Conservation (phyloP, 1,140 invertebrate species). For the Monomorium pharaonis region DNA sequence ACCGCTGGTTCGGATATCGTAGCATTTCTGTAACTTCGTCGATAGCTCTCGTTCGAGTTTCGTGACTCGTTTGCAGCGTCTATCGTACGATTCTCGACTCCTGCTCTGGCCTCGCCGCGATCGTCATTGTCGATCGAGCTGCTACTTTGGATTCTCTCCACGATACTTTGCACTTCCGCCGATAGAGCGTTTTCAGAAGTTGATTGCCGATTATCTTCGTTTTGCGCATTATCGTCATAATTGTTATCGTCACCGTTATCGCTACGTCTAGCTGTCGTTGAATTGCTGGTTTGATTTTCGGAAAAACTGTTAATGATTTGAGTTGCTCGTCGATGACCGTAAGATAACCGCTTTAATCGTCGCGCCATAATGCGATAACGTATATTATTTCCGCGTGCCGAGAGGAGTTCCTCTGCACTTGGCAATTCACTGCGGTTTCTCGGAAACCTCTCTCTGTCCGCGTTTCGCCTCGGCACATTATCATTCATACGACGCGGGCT, state of each 20-base stretch:
- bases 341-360: conserved; percentile 47
- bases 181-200: conserved; percentile 59
- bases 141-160: conserved; percentile 72
- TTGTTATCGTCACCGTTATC: background rate
- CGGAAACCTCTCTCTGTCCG: background rate
- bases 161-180: conserved; percentile 75
- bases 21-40: conserved; percentile 11
- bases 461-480: background rate
- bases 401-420: conserved; percentile 44
- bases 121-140: conserved; percentile 57
- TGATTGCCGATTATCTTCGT: conserved; percentile 41
- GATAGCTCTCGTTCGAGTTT: conserved; percentile 1
- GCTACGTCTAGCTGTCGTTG: background rate
- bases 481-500: background rate
- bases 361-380: conserved; percentile 35
- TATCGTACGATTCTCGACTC: conserved; percentile 2
- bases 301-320: background rate
- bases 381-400: conserved; percentile 19
- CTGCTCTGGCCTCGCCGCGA: conserved; percentile 10
- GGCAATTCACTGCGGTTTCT: conserved; percentile 1
- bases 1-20: background rate
- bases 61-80: background rate
- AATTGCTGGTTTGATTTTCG: conserved; percentile 15
- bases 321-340: background rate
- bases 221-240: conserved; percentile 8